A percentile compares a stretch with the other conserved stretches of the same genome.
Evolutionary conservation across 2,797 vertebrate genomes (phyloP).

Genomic region (Sternotherus odoratus): DNA sequence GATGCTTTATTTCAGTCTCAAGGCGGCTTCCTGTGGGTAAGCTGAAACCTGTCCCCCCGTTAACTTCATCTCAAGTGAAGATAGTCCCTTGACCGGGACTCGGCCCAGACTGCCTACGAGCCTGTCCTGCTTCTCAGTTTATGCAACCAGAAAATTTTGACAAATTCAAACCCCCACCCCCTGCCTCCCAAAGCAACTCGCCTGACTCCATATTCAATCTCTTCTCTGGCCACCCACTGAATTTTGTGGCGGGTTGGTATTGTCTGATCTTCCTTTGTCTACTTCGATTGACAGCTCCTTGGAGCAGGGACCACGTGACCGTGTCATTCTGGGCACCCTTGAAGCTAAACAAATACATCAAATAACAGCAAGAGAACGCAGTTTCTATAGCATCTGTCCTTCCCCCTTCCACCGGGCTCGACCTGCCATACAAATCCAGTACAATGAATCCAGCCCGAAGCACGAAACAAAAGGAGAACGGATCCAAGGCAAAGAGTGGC

Average conservation of each 20-base stretch:
- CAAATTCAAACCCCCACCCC: not conserved
- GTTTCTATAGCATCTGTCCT: not conserved
- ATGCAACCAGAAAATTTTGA: not conserved
- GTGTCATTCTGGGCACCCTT: not conserved
- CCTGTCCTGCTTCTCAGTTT: not conserved
- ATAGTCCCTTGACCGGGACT: not conserved
- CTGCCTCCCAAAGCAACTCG: not conserved
- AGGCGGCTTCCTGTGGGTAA: not conserved
- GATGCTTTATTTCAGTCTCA: not conserved
- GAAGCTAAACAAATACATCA: not conserved
- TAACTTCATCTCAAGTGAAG: not conserved
- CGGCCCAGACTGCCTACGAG: not conserved
- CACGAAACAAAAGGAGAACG: not conserved
- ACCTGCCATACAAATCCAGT: not conserved
- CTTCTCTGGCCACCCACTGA: not conserved
- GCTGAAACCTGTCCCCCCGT: not conserved
- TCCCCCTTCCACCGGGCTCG: not conserved
- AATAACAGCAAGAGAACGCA: not conserved
- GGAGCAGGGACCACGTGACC: not conserved
- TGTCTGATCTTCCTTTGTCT: not conserved
- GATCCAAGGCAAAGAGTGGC: not conserved
- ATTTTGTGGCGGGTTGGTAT: not conserved
- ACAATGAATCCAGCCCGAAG: not conserved
- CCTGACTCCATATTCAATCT: not conserved
- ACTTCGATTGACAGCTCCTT: not conserved